These are phyloP conservation scores for Cyphomyrmex costatus DNA, from an alignment of 1,140 invertebrate genomes.

Conservation along the genomic window DNA sequence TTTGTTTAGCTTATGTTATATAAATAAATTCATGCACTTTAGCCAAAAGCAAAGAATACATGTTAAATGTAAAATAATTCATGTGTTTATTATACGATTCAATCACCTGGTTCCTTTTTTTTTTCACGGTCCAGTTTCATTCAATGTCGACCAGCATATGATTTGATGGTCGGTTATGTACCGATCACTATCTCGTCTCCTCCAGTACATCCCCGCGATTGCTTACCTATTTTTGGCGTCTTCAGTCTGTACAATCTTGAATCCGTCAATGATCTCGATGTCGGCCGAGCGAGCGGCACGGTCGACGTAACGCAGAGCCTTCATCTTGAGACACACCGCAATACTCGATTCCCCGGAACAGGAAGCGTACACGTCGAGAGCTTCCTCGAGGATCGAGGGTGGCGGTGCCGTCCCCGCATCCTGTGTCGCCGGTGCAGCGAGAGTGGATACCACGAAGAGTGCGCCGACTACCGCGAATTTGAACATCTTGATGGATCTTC, in stretches of 20 bases:
- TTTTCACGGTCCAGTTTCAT: conserved; percentile 30
- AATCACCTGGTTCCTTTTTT: neutral
- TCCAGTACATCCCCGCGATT: neutral
- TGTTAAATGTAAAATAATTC: neutral
- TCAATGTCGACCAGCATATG: neutral
- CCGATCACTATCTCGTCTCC: conserved; percentile 46
- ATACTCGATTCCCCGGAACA: conserved; percentile 90
- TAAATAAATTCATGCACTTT: conserved; percentile 20
- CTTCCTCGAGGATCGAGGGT: conserved; percentile 84
- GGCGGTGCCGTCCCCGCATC: conserved; percentile 64
- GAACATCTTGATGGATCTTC: conserved; percentile 84
- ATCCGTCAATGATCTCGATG: conserved; percentile 89
- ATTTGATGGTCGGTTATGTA: neutral
- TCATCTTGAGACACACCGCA: conserved; percentile 91
- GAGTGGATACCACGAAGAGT: conserved; percentile 80
- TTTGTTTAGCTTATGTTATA: neutral
- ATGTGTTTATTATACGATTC: conserved; percentile 17
- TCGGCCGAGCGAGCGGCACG: conserved; percentile 84
- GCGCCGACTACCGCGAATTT: conserved; percentile 88
- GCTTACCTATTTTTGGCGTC: conserved; percentile 85
- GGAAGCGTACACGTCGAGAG: conserved; percentile 88
- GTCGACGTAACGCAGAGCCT: conserved; percentile 83
- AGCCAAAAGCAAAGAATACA: neutral
- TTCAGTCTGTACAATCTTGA: conserved; percentile 90
- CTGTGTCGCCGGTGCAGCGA: conserved; percentile 87